Percentiles rank a stretch among this genome's conserved stretches.
phyloP scores from a whole-genome alignment of 2,797 vertebrate species.

The Scyliorhinus canicula region DNA sequence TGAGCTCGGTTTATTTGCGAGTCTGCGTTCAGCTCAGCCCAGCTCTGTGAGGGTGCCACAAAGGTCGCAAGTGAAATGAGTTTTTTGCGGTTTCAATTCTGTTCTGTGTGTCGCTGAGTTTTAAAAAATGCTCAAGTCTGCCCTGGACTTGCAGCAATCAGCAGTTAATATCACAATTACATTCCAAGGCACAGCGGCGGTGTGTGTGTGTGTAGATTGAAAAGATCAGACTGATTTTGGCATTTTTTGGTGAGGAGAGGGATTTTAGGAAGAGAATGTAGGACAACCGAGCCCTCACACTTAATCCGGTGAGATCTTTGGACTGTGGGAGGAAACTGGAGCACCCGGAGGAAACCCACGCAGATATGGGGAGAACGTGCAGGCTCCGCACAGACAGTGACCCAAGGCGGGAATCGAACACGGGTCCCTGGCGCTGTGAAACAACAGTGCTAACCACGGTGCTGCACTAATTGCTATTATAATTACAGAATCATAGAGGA shows the following conservation, averaged over 20 bases:
- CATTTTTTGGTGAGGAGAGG: background rate
- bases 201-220: background rate
- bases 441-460: no score
- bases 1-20: background rate
- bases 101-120: no score
- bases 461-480: no score
- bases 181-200: background rate
- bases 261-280: background rate
- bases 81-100: conserved; percentile 12
- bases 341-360: no score
- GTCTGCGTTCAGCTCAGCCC: background rate
- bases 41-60: background rate
- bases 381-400: no score
- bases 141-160: background rate
- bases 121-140: background rate
- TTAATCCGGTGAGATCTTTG: background rate
- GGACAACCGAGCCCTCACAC: background rate
- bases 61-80: conserved; percentile 29
- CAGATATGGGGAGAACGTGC: no score
- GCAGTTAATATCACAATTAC: background rate
- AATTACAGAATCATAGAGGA: background rate
- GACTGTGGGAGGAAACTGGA: no score
- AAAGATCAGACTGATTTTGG: background rate
- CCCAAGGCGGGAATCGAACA: no score
- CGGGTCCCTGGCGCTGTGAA: no score